These are phyloP conservation scores for Coturnix japonica DNA, from an alignment of 2,113 vertebrate species.

Conservation along the genomic window DNA sequence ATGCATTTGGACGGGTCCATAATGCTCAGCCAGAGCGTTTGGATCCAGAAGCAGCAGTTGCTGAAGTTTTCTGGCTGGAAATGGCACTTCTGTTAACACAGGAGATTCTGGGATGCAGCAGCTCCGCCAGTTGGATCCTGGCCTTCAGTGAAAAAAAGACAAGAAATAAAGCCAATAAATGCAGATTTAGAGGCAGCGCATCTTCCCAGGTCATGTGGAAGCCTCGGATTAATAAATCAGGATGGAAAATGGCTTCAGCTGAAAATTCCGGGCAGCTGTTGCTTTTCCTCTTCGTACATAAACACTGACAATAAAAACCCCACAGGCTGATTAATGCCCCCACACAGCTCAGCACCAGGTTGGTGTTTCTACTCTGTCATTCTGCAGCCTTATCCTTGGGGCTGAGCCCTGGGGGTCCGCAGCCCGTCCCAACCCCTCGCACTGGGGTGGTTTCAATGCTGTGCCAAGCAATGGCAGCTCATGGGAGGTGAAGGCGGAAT, in stretches of 20 bases:
- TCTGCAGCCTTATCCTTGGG: too few species aligned
- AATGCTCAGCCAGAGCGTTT: not conserved
- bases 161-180: not conserved
- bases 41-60: not conserved
- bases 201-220: not conserved
- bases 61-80: not conserved
- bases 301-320: not conserved
- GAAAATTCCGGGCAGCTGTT: not conserved
- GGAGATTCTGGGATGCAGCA: not conserved
- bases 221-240: not conserved
- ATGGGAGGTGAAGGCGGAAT: not conserved
- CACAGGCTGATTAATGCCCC: not conserved
- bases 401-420: not conserved
- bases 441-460: rapidly evolving
- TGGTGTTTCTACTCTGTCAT: not conserved
- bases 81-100: not conserved
- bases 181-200: not conserved
- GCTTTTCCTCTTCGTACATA: not conserved
- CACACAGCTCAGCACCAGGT: not conserved
- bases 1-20: not conserved
- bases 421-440: rapidly evolving
- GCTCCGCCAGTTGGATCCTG: not conserved
- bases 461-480: not conserved
- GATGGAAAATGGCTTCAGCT: not conserved
- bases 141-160: not conserved